Evolutionary conservation across 64 coral and sea anemone species (phyloP).

Genomic region (Exaiptasia diaphana): DNA sequence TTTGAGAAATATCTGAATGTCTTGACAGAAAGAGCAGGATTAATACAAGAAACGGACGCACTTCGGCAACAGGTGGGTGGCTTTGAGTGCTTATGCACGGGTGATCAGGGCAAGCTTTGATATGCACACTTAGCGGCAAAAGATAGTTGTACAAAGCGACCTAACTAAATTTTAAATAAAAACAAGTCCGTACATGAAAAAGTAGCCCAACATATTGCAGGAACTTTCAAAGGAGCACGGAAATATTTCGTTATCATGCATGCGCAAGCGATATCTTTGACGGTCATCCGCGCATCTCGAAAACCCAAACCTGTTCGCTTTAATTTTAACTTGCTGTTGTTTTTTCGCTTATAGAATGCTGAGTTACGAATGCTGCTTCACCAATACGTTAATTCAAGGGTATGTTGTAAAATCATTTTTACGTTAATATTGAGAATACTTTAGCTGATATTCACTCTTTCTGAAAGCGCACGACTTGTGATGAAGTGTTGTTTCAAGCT

Average conservation of each 20-base stretch:
- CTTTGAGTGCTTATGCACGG: not conserved
- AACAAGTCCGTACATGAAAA: no score
- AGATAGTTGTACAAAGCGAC: no score
- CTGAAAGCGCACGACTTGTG: no score
- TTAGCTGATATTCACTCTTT: not conserved
- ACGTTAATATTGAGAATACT: not conserved
- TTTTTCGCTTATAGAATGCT: constrained; percentile 61
- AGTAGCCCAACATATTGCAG: no score
- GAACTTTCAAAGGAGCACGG: no score
- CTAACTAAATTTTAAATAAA: no score
- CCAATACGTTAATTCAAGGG: constrained; percentile 95
- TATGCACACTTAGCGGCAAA: no score
- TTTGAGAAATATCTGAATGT: constrained; percentile 98
- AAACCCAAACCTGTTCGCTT: no score
- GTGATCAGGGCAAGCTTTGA: not conserved
- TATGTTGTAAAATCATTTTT: not conserved
- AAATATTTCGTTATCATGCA: no score
- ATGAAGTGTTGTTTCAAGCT: not conserved
- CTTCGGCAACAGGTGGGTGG: constrained; percentile 71
- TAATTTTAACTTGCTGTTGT: no score
- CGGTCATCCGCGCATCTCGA: no score
- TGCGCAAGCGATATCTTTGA: no score
- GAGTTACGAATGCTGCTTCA: constrained; percentile 93
- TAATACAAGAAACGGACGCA: constrained; percentile 97
- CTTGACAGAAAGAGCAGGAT: constrained; percentile 75